phyloP scores from a whole-genome alignment of 2,888 invertebrate species.

The Vandiemenella viatica region DNA sequence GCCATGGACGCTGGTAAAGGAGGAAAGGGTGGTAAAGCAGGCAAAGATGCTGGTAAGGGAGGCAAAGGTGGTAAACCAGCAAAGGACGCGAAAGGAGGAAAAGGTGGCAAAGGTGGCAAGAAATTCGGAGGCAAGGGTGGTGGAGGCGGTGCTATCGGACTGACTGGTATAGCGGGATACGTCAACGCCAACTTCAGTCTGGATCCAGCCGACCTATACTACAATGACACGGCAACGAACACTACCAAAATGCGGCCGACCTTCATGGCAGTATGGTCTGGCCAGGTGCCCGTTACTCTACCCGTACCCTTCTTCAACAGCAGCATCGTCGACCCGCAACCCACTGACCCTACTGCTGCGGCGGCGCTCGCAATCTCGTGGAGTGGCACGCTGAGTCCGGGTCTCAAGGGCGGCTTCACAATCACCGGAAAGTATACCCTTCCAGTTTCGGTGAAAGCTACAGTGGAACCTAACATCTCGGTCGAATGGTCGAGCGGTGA shows the following conservation, averaged over 20 bases:
- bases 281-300: background rate
- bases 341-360: background rate
- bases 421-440: constrained; percentile 1
- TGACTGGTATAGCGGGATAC: background rate
- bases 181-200: background rate
- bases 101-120: too few species aligned
- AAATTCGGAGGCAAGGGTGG: background rate
- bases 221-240: background rate
- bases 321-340: background rate
- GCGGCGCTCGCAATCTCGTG: background rate
- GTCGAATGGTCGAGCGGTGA: constrained; percentile 2
- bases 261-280: background rate
- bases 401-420: background rate
- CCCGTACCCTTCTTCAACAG: background rate
- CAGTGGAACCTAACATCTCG: background rate
- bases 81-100: background rate
- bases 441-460: background rate
- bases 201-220: background rate
- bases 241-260: background rate
- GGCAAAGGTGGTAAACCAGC: background rate
- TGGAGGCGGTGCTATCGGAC: background rate
- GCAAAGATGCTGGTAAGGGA: too few species aligned
- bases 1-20: background rate
- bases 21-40: background rate
- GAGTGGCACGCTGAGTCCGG: background rate